These are phyloP conservation scores for Drosophila pullipes DNA, from an alignment of 2,888 invertebrate genomes.

Conservation along the genomic window DNA sequence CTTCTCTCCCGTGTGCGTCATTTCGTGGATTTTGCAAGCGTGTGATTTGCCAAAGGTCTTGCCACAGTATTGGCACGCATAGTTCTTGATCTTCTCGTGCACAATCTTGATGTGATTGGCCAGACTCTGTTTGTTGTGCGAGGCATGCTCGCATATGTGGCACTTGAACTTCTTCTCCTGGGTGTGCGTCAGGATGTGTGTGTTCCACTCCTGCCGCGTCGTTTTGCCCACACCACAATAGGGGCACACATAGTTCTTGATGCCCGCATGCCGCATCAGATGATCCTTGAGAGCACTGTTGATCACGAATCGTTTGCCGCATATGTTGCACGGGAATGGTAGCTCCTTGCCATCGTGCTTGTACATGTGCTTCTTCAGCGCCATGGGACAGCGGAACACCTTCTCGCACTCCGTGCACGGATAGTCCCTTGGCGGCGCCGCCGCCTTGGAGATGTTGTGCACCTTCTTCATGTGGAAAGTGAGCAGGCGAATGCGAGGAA, in stretches of 20 bases:
- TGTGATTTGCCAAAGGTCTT: slow-evolving; percentile 83
- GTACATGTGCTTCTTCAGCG: slow-evolving; percentile 83
- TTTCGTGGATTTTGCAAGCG: slow-evolving; percentile 83
- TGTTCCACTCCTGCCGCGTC: slow-evolving; percentile 83
- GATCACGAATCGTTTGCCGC: slow-evolving; percentile 83
- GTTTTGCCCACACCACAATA: slow-evolving; percentile 84
- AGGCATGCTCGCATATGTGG: slow-evolving; percentile 81
- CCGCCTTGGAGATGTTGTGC: slow-evolving; percentile 76
- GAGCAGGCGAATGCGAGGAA: slow-evolving; percentile 81
- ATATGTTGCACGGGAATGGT: slow-evolving; percentile 83
- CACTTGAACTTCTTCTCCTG: slow-evolving; percentile 84
- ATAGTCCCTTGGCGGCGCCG: slow-evolving; percentile 76
- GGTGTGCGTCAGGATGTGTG: slow-evolving; percentile 83
- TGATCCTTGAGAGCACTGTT: slow-evolving; percentile 84
- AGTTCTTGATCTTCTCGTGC: slow-evolving; percentile 83
- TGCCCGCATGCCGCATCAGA: slow-evolving; percentile 83
- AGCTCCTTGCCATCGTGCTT: slow-evolving; percentile 83
- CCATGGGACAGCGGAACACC: slow-evolving; percentile 83
- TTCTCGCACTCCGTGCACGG: slow-evolving; percentile 83
- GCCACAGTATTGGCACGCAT: slow-evolving; percentile 83
- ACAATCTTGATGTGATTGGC: slow-evolving; percentile 82
- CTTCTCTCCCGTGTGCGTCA: slow-evolving; percentile 83
- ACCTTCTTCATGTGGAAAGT: slow-evolving; percentile 81
- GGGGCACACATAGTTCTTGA: slow-evolving; percentile 84
- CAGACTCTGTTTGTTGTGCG: slow-evolving; percentile 82